Base-by-base conservation (phyloP, 2,888 invertebrate genomes). In the Muschampia plurimacula region DNA sequence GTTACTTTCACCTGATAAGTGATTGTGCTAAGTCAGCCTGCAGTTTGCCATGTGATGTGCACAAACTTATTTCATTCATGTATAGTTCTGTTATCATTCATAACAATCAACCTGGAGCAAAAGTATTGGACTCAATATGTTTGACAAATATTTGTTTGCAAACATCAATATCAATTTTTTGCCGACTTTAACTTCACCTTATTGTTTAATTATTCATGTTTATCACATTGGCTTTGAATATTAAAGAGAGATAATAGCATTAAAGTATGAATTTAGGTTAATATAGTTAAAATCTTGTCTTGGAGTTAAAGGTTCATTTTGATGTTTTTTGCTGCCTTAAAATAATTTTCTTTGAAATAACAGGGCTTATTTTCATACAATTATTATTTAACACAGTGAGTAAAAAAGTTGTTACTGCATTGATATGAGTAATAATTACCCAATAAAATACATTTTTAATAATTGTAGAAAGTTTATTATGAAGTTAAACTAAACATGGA, bases 1-100 rank as follows among this genome's bases (percentile, higher is more conserved):
- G 91, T 83, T 81, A 91, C 92, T 92, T 92, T 92, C 92, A 91
- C 92, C 81, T 76, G 75, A 80, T 79, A 74, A 59, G 76, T 80
- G 81, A 84, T 82, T 82, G 80, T 84, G 82, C 81, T 78, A 79
- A 79, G 78, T 80, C 81, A 83, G 78, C 78, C 80, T 75, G 75
- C 66, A 39, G 32, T 59, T 22, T 71, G 63, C 72, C 72, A 72
- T 72, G 72, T 72, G 72, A 63, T 67, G 12, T 55, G 12, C 22
- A 62, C 22, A 22, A 22, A 46, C 46, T 36, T 66, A n/a, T 52
- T 62, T 59, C 8, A 60, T 71, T 70, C 9, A 70, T 59, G 13
- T 36, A 55, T 36, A 57, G 13, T 41, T 63, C 10, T 41, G 15
- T 52, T 70, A 36, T 65, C 32, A 65, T 65, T 44, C n/a, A 44